Conservation (phyloP, 2,888 invertebrate species). For the Dasypogon diadema region DNA sequence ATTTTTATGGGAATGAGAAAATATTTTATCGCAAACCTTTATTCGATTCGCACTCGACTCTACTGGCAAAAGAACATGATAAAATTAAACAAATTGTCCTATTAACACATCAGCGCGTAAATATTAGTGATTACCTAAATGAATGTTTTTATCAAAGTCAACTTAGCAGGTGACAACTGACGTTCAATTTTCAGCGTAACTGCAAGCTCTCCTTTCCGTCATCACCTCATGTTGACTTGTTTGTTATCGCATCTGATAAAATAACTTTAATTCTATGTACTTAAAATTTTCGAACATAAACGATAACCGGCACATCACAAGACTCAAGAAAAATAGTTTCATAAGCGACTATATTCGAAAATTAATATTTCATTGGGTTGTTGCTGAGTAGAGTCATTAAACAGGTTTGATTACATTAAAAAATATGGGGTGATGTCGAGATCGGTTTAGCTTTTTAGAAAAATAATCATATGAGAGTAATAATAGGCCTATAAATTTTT, state of each 20-base stretch:
- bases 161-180: neutral
- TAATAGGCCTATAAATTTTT: too few relatives aligned
- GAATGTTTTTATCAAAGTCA: too few relatives aligned
- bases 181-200: neutral
- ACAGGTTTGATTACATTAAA: constrained; percentile 7
- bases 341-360: neutral
- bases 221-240: neutral
- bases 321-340: neutral
- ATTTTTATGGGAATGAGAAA: too few relatives aligned
- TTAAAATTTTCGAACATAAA: neutral
- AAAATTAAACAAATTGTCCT: too few relatives aligned
- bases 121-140: too few relatives aligned
- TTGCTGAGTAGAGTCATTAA: constrained; percentile 6
- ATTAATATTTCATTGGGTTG: neutral
- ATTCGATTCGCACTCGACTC: too few relatives aligned
- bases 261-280: constrained; percentile 3
- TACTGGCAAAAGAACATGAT: too few relatives aligned
- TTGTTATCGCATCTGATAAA: constrained; percentile 31
- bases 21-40: too few relatives aligned
- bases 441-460: too few relatives aligned
- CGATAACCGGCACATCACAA: constrained; percentile 10
- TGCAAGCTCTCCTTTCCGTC: neutral
- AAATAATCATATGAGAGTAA: too few relatives aligned
- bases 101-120: too few relatives aligned
- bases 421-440: too few relatives aligned